Evolutionary conservation across 2,888 invertebrate genomes (phyloP).

Genomic region (Entomobrya proxima): DNA sequence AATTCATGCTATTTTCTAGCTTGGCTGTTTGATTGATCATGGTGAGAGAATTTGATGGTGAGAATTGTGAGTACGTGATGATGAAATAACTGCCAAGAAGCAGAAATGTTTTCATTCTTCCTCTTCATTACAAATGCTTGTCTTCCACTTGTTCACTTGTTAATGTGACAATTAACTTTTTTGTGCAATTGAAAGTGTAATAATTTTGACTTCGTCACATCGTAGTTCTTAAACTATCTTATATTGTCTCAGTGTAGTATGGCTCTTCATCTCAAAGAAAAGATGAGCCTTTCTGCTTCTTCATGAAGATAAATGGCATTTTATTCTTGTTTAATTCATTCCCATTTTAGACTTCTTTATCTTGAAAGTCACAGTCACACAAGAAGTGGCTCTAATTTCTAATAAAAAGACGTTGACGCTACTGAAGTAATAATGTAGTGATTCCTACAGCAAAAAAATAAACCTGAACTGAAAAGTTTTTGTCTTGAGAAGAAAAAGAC

Average conservation of each 20-base stretch:
- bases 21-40: too few species aligned
- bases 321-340: constrained; percentile 48
- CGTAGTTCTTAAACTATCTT: not conserved
- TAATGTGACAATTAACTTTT: constrained; percentile 62
- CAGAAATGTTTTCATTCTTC: not conserved
- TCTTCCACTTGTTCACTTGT: constrained; percentile 26
- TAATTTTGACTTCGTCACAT: not conserved
- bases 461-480: not conserved
- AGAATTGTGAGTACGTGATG: not conserved
- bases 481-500: constrained; percentile 41
- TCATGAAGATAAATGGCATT: constrained; percentile 64
- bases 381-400: constrained; percentile 27
- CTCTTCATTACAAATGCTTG: constrained; percentile 29
- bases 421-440: constrained; percentile 21
- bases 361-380: not conserved
- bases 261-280: not conserved
- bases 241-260: not conserved
- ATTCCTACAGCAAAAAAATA: not conserved
- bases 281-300: constrained; percentile 22
- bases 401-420: constrained; percentile 38
- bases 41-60: not conserved
- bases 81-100: not conserved
- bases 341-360: constrained; percentile 28
- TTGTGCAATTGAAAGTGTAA: constrained; percentile 32
- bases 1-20: too few species aligned